phyloP scores from a whole-genome alignment of 2,113 vertebrate species.

The Nansenia antarctica region DNA sequence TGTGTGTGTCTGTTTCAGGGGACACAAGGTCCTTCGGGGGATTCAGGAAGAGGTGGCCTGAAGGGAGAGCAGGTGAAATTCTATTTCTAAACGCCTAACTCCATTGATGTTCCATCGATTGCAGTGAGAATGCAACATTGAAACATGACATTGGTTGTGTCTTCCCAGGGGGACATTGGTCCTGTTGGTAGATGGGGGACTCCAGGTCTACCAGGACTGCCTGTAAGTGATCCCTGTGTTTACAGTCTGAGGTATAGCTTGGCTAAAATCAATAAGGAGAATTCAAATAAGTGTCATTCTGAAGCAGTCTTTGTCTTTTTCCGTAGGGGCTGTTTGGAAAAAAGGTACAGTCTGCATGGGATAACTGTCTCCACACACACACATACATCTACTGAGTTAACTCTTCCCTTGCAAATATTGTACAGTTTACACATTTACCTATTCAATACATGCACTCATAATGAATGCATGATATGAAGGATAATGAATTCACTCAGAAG shows the following conservation, averaged over 20 bases:
- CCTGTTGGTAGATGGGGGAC: slow-evolving; percentile 64
- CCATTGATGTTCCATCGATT: background rate
- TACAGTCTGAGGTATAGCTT: background rate
- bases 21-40: slow-evolving; percentile 60
- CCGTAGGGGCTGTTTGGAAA: slow-evolving; percentile 75
- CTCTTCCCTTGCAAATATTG: too few species aligned
- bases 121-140: background rate
- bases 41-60: slow-evolving; percentile 58
- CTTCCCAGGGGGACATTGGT: slow-evolving; percentile 74
- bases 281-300: background rate
- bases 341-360: slow-evolving; percentile 72
- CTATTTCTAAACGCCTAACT: background rate
- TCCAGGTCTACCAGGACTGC: slow-evolving; percentile 70
- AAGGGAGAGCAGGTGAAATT: slow-evolving; percentile 79
- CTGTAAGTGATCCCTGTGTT: slow-evolving; percentile 63
- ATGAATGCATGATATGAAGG: background rate
- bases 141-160: background rate
- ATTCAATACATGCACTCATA: background rate
- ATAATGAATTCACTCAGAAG: background rate
- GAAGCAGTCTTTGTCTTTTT: slow-evolving; percentile 32
- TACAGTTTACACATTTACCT: too few species aligned
- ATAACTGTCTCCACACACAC: slow-evolving; percentile 8
- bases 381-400: background rate
- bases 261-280: background rate
- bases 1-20: slow-evolving; percentile 68